Percentiles rank a stretch among this genome's conserved stretches.
Evolutionary conservation across 2,888 invertebrate species (phyloP).

Genomic region (Xestia c-nigrum): DNA sequence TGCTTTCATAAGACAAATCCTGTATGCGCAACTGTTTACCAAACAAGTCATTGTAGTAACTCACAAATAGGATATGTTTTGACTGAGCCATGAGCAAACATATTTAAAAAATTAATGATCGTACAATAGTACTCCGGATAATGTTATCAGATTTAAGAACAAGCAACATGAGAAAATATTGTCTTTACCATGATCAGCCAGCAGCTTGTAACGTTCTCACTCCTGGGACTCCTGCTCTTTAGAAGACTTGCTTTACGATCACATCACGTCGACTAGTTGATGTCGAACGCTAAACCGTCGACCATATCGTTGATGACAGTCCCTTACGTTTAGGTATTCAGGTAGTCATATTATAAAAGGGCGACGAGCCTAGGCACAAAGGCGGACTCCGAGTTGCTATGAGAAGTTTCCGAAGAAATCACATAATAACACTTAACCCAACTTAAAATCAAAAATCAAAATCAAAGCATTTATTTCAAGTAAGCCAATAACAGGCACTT

Average conservation of each 20-base stretch:
- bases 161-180: not conserved
- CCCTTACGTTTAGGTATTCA: too few relatives aligned
- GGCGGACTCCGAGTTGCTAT: too few relatives aligned
- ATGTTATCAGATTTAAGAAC: too few relatives aligned
- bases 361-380: too few relatives aligned
- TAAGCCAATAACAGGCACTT: too few relatives aligned
- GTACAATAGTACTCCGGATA: not conserved
- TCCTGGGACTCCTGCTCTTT: not conserved
- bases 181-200: too few relatives aligned
- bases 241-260: not conserved
- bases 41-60: constrained; percentile 26
- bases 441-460: too few relatives aligned
- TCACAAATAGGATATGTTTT: not conserved
- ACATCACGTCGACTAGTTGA: not conserved
- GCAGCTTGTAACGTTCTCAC: not conserved
- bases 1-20: constrained; percentile 5
- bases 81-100: not conserved
- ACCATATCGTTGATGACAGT: too few relatives aligned
- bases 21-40: constrained; percentile 19
- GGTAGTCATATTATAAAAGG: too few relatives aligned
- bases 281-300: not conserved
- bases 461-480: too few relatives aligned
- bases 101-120: not conserved
- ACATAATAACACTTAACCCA: not conserved
- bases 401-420: too few relatives aligned